Conservation (phyloP, 2,888 invertebrate genomes). For the Drosophila demipolita region DNA sequence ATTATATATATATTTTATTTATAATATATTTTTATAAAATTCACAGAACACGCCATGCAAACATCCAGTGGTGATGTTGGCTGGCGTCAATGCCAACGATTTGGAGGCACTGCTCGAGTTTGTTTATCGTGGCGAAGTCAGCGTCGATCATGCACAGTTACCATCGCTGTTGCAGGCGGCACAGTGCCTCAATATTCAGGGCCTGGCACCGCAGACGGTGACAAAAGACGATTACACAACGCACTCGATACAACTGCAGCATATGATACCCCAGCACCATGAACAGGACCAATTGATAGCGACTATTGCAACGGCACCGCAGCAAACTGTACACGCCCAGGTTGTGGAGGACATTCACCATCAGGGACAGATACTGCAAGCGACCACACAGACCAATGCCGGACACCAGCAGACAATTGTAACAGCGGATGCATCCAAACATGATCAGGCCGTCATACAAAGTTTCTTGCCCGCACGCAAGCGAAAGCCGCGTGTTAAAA, state of each 20-base stretch:
- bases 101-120: conserved; percentile 88
- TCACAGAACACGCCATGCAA: conserved; percentile 88
- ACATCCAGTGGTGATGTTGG: conserved; percentile 88
- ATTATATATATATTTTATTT: conserved; percentile 1
- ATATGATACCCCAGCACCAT: conserved; percentile 85
- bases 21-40: conserved; percentile 4
- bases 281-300: conserved; percentile 85
- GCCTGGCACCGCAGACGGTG: conserved; percentile 86
- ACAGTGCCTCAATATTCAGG: conserved; percentile 88
- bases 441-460: conserved; percentile 84
- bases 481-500: conserved; percentile 86
- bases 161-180: conserved; percentile 88
- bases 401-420: conserved; percentile 83
- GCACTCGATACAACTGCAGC: conserved; percentile 85
- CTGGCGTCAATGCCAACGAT: conserved; percentile 87
- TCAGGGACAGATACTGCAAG: conserved; percentile 83
- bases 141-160: conserved; percentile 87
- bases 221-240: conserved; percentile 85
- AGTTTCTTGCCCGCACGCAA: conserved; percentile 86
- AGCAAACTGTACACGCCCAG: conserved; percentile 85
- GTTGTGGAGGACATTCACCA: conserved; percentile 85
- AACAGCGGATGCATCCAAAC: conserved; percentile 83
- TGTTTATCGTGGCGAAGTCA: conserved; percentile 88
- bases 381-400: conserved; percentile 79
- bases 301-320: conserved; percentile 84